Evolutionary conservation across 2,113 vertebrate species (phyloP), one percentile per base, ranked within the genome.

Genomic region (Charina bottae): DNA sequence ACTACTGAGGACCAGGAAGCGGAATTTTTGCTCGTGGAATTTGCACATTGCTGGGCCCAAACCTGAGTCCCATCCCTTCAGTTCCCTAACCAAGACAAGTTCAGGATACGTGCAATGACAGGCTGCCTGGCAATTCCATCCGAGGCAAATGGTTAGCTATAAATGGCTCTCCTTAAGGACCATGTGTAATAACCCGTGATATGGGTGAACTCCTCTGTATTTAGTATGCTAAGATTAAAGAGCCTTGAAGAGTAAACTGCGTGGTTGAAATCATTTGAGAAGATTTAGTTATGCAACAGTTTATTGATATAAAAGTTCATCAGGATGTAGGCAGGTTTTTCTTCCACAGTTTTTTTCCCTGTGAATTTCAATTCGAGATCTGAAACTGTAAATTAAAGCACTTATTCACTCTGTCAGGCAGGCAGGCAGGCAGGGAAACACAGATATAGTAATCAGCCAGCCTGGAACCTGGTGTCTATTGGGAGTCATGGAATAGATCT

Each of bases 361-460:
- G 84, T 49, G 93, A 90, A 15, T 88, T 17, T 54, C 28, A 83
- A 24, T 89, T 89, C 87, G 96, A 89, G 83, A 94, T 89, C 37
- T 91, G 83, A 85, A 94, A 33, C 26, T 72, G 53, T 91, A 86
- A 93, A 95, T 93, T 87, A 93, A 96, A 96, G 92, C 88, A 94
- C 88, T 96, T 94, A 93, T 93, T 94, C 91, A 33, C 54, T 26
- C 13, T 94, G 96, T 95, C 78, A 94, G 90, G 91, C 95, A 96
- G 92, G 93, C 78, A 94, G 90, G 91, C 95, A 96, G 92, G 93
- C 88, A 37, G 83, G 6, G 84, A 94, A 97, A 95, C 94, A 96
- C 7, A 96, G 97, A 97, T 96, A 97, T 24, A 96, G 94, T 92
- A 97, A 96, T 97, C 96, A 96, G 94, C 89, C 78, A 94, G 91